Evolutionary conservation across 2,888 invertebrate genomes (phyloP).

Genomic region (Merodon equestris): DNA sequence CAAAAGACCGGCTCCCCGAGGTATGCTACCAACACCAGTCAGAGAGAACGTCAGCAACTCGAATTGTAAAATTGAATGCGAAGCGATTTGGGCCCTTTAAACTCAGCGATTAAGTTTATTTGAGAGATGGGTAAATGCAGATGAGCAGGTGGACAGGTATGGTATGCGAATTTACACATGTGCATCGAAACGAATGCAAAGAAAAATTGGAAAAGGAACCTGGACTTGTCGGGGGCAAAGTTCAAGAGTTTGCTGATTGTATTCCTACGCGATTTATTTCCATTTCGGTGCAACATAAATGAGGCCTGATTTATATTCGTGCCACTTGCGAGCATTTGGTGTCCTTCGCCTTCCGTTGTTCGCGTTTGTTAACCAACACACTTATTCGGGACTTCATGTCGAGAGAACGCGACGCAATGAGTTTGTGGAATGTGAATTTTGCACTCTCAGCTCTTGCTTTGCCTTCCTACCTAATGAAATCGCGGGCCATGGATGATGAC

Average conservation of each 20-base stretch:
- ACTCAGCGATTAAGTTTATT: conserved; percentile 31
- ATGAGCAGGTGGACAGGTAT: not conserved
- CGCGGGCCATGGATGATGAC: conserved; percentile 56
- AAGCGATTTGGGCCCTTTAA: not conserved
- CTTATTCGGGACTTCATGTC: not conserved
- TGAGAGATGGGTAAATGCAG: no score
- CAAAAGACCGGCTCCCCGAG: conserved; percentile 22
- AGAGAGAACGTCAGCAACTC: no score
- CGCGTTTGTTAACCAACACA: conserved; percentile 35
- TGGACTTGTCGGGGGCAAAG: conserved; percentile 15
- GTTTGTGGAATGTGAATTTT: conserved; percentile 23
- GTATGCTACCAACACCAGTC: conserved; percentile 1
- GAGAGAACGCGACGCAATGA: not conserved
- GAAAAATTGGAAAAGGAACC: not conserved
- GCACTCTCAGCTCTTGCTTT: conserved; percentile 23
- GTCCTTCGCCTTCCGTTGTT: conserved; percentile 21
- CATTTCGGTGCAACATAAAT: conserved; percentile 28
- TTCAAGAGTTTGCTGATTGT: conserved; percentile 33
- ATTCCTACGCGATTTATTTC: conserved; percentile 38
- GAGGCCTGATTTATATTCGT: not conserved
- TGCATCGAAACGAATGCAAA: not conserved
- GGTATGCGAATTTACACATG: not conserved
- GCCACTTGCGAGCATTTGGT: conserved; percentile 25
- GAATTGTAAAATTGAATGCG: not conserved
- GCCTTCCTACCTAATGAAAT: conserved; percentile 51